Conservation (phyloP, 2,797 vertebrate species). For the Chiroxiphia lanceolata region DNA sequence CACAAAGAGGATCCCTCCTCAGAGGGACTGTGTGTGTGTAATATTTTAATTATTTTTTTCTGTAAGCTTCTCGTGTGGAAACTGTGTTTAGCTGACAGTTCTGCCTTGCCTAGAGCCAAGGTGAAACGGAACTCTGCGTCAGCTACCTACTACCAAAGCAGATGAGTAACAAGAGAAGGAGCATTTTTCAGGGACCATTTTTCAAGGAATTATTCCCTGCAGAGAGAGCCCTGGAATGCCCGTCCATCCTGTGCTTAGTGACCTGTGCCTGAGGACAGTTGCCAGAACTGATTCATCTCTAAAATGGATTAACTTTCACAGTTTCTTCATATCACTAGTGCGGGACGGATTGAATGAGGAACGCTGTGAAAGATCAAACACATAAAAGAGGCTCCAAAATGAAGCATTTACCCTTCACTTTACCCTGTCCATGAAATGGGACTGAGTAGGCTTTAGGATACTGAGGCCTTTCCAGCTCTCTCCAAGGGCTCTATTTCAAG, state of each 20-base stretch:
- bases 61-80: background rate
- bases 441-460: background rate
- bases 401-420: background rate
- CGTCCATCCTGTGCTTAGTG: background rate
- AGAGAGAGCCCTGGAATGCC: background rate
- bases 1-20: background rate
- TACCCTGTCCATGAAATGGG: background rate
- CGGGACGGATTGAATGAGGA: background rate
- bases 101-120: constrained; percentile 17
- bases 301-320: constrained; percentile 29
- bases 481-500: background rate
- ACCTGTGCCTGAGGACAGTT: constrained; percentile 4
- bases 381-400: background rate
- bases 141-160: background rate
- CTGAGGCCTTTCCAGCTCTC: background rate
- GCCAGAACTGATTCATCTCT: background rate
- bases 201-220: background rate
- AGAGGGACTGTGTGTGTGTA: background rate
- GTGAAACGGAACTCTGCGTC: background rate
- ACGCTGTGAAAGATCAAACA: background rate
- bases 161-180: background rate
- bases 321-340: background rate
- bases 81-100: background rate
- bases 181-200: background rate
- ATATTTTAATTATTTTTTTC: background rate